Conservation (phyloP, 2,113 vertebrate genomes). For the Hippocampus barbouri region DNA sequence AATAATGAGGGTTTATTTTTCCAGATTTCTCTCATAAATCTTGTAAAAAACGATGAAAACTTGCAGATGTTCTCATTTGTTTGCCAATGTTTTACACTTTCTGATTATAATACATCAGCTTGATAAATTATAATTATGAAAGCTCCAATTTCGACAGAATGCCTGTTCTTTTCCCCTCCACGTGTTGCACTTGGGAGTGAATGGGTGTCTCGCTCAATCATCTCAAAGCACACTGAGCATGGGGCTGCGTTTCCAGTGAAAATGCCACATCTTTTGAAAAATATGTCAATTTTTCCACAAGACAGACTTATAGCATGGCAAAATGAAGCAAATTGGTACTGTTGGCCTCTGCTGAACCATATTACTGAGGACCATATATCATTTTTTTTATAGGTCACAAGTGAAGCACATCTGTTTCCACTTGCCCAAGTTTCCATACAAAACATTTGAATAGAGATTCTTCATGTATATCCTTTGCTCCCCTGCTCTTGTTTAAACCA, state of each 20-base stretch:
- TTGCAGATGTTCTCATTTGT: constrained; percentile 30
- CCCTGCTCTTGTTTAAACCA: constrained; percentile 45
- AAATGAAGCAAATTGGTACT: constrained; percentile 95
- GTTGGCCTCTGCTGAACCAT: constrained; percentile 85
- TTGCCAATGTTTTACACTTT: constrained; percentile 22
- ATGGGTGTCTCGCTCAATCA: constrained; percentile 64
- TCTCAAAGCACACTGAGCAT: constrained; percentile 36
- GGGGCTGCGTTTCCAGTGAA: constrained; percentile 19
- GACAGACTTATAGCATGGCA: constrained; percentile 83
- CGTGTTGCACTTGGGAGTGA: constrained; percentile 68
- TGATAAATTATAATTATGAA: constrained; percentile 41
- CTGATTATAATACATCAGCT: constrained; percentile 26
- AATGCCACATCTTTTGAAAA: constrained; percentile 79
- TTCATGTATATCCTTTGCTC: constrained; percentile 61
- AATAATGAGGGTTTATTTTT: constrained; percentile 21
- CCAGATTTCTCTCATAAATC: constrained; percentile 19
- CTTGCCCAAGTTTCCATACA: constrained; percentile 86
- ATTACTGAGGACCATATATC: constrained; percentile 90
- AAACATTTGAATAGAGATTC: constrained; percentile 82
- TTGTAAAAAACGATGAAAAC: background rate
- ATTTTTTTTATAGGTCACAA: constrained; percentile 91
- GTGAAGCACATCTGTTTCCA: constrained; percentile 94
- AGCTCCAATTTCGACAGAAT: constrained; percentile 35
- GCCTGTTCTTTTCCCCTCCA: constrained; percentile 53
- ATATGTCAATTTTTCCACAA: constrained; percentile 87